A percentile compares a stretch with the other conserved stretches of the same genome.
These are phyloP conservation scores for Drosophila takahashii DNA, from an alignment of 1,140 invertebrate species.

Conservation along the genomic window DNA sequence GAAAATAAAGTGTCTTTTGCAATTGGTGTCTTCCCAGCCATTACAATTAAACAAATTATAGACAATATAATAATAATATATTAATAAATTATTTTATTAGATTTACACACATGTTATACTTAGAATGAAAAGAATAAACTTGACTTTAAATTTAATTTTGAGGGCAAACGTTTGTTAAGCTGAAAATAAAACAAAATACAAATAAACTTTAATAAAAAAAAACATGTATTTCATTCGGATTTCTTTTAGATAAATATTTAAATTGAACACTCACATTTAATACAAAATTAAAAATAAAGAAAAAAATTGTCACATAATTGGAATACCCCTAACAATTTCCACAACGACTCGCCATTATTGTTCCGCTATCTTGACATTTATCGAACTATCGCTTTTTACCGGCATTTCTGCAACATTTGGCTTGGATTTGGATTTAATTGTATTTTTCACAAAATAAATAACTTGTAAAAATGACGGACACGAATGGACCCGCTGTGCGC, in stretches of 20 bases:
- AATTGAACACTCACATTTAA: too few species aligned
- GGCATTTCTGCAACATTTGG: slow-evolving; percentile 13
- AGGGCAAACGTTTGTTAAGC: background rate
- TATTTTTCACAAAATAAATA: background rate
- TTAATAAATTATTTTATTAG: slow-evolving; percentile 10
- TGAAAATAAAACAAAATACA: too few species aligned
- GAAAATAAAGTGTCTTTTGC: background rate
- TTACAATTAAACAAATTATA: slow-evolving; percentile 14
- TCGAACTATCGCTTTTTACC: slow-evolving; percentile 26
- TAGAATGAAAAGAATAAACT: background rate
- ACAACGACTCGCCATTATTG: background rate
- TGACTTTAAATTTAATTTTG: background rate
- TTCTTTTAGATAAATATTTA: too few species aligned
- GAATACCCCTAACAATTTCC: background rate
- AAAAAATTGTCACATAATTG: too few species aligned
- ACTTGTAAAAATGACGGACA: slow-evolving; percentile 51
- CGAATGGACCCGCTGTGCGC: slow-evolving; percentile 53
- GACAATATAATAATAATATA: slow-evolving; percentile 9
- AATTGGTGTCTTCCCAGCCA: slow-evolving; percentile 3
- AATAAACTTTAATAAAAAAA: background rate
- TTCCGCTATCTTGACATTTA: slow-evolving; percentile 25
- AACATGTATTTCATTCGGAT: too few species aligned
- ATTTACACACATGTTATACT: background rate
- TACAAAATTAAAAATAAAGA: too few species aligned
- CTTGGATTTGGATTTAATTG: background rate